Percentiles rank a stretch among this genome's conserved stretches.
phyloP scores from a whole-genome alignment of 2,113 vertebrate genomes.

The Phasianus colchicus region DNA sequence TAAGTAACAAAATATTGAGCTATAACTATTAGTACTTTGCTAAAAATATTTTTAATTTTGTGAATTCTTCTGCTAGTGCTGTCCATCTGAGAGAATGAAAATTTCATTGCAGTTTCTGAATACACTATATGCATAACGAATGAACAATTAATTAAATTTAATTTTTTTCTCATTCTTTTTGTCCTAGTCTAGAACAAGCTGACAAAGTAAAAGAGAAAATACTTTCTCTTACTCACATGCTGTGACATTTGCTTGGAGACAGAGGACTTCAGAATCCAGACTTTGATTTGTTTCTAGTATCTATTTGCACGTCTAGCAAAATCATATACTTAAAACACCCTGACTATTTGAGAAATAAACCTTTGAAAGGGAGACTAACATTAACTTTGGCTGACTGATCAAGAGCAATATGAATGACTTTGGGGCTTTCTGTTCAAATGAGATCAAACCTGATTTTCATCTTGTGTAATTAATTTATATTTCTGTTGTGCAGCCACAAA shows the following conservation, averaged over 20 bases:
- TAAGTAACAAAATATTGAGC: slow-evolving; percentile 51
- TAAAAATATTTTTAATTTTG: slow-evolving; percentile 14
- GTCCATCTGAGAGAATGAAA: slow-evolving; percentile 31
- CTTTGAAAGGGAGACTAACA: not conserved
- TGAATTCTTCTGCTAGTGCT: slow-evolving; percentile 6
- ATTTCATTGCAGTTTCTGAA: slow-evolving; percentile 30
- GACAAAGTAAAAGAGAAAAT: not conserved
- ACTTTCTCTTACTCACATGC: not conserved
- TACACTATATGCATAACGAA: slow-evolving; percentile 4
- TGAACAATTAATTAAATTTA: slow-evolving; percentile 17
- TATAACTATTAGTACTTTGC: slow-evolving; percentile 19
- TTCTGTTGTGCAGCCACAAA: not conserved
- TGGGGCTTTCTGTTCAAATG: not conserved
- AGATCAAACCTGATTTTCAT: not conserved
- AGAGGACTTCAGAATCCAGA: not conserved
- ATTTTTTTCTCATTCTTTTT: not conserved
- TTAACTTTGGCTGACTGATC: not conserved
- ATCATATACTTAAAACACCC: not conserved
- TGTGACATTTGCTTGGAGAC: not conserved
- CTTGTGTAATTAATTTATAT: not conserved
- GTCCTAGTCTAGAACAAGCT: not conserved
- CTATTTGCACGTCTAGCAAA: not conserved
- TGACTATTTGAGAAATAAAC: not conserved
- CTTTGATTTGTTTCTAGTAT: not conserved
- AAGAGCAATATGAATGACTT: not conserved